These are phyloP conservation scores for Mus minutoides DNA, from an alignment of 2,797 vertebrate species.

Conservation along the genomic window DNA sequence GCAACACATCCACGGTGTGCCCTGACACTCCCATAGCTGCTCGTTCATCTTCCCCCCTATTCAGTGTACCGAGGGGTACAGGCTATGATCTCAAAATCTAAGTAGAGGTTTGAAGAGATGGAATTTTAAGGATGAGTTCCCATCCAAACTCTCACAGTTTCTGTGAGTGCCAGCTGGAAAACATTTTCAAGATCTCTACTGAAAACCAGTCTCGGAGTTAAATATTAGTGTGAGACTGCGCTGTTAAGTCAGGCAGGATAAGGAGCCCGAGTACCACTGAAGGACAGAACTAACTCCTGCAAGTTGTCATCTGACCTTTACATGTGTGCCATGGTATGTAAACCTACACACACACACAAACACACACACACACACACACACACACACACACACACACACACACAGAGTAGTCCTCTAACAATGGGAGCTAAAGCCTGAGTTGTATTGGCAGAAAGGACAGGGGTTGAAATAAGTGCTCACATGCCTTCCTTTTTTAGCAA, in stretches of 20 bases:
- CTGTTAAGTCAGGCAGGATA: neutral
- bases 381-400: neutral
- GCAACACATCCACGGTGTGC: neutral
- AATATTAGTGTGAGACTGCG: neutral
- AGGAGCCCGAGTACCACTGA: neutral
- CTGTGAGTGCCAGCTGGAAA: slow-evolving; percentile 41
- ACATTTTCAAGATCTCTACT: slow-evolving; percentile 39
- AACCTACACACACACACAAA: no score
- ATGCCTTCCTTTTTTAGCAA: slow-evolving; percentile 17
- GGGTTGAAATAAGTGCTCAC: neutral
- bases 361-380: neutral
- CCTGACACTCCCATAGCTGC: no score
- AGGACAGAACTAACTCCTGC: no score
- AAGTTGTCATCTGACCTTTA: no score
- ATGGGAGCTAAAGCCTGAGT: neutral
- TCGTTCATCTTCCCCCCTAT: neutral
- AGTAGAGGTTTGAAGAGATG: neutral
- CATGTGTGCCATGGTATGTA: no score
- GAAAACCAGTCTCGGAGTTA: slow-evolving; percentile 30
- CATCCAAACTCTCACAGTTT: neutral
- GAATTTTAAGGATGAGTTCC: neutral
- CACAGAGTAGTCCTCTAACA: slow-evolving; percentile 11
- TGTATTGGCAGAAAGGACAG: neutral
- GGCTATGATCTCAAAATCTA: neutral
- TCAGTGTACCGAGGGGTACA: neutral